These are phyloP conservation scores for Prionace glauca DNA, from an alignment of 2,797 vertebrate species.

Conservation along the genomic window DNA sequence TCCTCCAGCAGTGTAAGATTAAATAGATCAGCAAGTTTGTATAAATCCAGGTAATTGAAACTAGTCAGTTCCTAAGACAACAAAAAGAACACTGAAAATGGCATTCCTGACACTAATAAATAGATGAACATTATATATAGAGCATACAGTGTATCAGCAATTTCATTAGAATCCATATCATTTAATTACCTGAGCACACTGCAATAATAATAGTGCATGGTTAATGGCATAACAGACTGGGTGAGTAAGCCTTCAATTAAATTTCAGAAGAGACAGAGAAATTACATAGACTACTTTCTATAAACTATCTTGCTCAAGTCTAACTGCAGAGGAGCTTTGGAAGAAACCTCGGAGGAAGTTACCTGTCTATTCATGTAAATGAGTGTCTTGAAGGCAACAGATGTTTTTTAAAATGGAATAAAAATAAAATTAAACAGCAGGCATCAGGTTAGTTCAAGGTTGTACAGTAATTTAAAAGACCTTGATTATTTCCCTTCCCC, in stretches of 20 bases:
- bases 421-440: background rate
- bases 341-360: background rate
- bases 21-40: conserved; percentile 92
- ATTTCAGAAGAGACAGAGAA: background rate
- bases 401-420: background rate
- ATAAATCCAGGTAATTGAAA: conserved; percentile 95
- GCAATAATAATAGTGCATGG: background rate
- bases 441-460: background rate
- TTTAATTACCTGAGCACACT: background rate
- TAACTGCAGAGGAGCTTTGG: background rate
- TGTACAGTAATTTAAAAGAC: background rate
- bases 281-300: background rate
- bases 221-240: background rate
- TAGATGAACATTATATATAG: no score
- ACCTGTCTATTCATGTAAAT: background rate
- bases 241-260: background rate
- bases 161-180: background rate
- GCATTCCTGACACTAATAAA: background rate
- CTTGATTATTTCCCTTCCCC: background rate
- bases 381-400: background rate
- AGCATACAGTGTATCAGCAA: background rate
- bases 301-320: background rate
- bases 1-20: conserved; percentile 88
- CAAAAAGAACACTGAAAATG: conserved; percentile 50
- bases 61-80: conserved; percentile 81